Evolutionary conservation across 2,888 invertebrate species (phyloP).

Genomic region (Octodonta nipae): DNA sequence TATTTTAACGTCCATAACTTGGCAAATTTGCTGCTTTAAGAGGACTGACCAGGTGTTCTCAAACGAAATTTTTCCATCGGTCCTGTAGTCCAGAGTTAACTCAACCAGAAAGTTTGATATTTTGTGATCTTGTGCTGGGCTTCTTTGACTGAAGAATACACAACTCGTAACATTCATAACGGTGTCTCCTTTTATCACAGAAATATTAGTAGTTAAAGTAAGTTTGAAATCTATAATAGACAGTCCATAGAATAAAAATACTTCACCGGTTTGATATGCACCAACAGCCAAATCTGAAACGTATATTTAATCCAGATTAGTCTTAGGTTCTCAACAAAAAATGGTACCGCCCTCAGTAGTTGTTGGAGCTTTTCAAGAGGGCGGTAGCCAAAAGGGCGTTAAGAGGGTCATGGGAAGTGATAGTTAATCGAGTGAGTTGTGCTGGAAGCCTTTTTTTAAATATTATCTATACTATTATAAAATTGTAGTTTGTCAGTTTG

Average conservation of each 20-base stretch:
- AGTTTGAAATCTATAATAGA: conserved; percentile 27
- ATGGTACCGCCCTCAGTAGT: too few species aligned
- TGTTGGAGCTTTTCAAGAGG: too few species aligned
- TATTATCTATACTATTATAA: too few species aligned
- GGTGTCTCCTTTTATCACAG: conserved; percentile 2
- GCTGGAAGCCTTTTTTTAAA: too few species aligned
- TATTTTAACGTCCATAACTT: conserved; percentile 4
- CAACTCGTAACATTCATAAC: conserved; percentile 12
- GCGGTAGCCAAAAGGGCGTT: too few species aligned
- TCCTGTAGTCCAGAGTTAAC: conserved; percentile 12
- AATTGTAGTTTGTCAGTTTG: too few species aligned
- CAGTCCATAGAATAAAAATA: conserved; percentile 38
- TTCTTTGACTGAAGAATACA: conserved; percentile 13
- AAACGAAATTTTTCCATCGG: conserved; percentile 6
- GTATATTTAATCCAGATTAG: too few species aligned
- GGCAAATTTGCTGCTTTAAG: background rate
- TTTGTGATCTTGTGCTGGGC: conserved; percentile 6
- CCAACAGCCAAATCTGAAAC: conserved; percentile 49
- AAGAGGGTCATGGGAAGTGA: too few species aligned
- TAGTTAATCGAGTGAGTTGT: too few species aligned
- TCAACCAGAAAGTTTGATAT: conserved; percentile 7
- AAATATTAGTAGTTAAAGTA: conserved; percentile 10
- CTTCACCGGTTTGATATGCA: conserved; percentile 42
- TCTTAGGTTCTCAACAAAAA: too few species aligned
- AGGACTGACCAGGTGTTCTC: conserved; percentile 5